phyloP scores from a whole-genome alignment of 2,113 vertebrate genomes.

The Nyctereutes procyonoides region DNA sequence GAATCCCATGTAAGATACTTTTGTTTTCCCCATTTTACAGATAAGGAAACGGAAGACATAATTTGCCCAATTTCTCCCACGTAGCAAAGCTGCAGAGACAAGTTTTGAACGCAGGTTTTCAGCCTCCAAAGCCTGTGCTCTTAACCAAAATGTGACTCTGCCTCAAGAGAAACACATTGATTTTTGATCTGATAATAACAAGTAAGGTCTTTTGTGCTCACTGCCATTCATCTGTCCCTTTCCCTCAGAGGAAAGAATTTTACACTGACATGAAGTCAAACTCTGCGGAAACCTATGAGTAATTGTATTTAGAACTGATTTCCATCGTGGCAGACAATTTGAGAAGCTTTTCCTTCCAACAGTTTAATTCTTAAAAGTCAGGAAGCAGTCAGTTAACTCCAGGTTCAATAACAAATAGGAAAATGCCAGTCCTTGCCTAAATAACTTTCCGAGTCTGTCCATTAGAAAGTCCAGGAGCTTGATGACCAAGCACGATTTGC shows the following conservation, averaged over 20 bases:
- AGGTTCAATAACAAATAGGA: conserved; percentile 65
- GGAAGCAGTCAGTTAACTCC: not conserved
- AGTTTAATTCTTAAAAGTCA: conserved; percentile 32
- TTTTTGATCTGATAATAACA: not conserved
- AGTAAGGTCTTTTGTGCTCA: not conserved
- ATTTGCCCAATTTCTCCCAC: not conserved
- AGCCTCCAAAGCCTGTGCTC: not conserved
- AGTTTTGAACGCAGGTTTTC: not conserved
- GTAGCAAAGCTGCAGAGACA: not conserved
- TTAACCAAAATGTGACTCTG: not conserved
- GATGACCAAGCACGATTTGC: conserved; percentile 74
- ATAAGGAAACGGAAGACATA: not conserved
- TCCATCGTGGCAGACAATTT: not conserved
- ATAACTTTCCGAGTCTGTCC: conserved; percentile 76
- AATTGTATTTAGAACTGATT: conserved; percentile 25
- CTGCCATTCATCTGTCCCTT: not conserved
- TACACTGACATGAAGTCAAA: conserved; percentile 19
- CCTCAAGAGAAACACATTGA: not conserved
- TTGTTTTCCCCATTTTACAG: not conserved
- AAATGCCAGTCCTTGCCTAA: conserved; percentile 56
- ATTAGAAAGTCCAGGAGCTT: conserved; percentile 72
- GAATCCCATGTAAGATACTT: not conserved
- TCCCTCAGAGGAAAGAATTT: not conserved
- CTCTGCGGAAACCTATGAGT: not conserved
- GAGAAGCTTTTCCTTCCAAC: not conserved